Evolutionary conservation across 2,888 invertebrate species (phyloP).

Genomic region (Drosophila mulleri): DNA sequence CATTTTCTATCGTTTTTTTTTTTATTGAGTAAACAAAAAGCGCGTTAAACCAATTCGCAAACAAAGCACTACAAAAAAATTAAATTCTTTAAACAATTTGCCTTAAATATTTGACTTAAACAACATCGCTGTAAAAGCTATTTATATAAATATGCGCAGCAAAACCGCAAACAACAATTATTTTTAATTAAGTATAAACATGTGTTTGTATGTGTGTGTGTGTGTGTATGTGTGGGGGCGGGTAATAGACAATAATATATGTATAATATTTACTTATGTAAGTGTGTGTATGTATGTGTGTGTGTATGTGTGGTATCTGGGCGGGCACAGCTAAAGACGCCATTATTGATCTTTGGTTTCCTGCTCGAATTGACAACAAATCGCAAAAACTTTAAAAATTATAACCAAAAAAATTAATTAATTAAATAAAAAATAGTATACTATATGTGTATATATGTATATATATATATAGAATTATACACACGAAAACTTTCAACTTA

Average conservation of each 20-base stretch:
- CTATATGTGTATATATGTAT: too few species aligned
- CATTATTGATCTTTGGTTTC: conserved; percentile 54
- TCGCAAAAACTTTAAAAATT: conserved; percentile 34
- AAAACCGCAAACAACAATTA: conserved; percentile 77
- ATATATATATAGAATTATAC: conserved; percentile 13
- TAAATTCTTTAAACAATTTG: conserved; percentile 72
- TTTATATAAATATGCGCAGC: conserved; percentile 62
- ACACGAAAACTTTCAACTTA: conserved; percentile 48
- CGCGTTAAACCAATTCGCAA: conserved; percentile 66
- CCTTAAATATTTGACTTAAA: conserved; percentile 62
- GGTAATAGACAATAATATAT: conserved; percentile 49
- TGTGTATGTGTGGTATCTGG: conserved; percentile 13
- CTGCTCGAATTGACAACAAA: conserved; percentile 50
- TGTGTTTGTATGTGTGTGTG: conserved; percentile 19
- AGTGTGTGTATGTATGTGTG: conserved; percentile 4
- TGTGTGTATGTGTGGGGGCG: conserved; percentile 27
- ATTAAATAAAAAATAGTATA: conserved; percentile 8
- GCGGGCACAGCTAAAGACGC: conserved; percentile 24
- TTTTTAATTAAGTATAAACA: conserved; percentile 65
- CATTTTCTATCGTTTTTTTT: conserved; percentile 20
- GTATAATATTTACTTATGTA: conserved; percentile 38
- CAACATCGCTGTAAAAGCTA: conserved; percentile 77
- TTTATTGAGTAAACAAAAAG: conserved; percentile 74
- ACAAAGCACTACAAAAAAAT: conserved; percentile 72
- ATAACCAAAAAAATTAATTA: conserved; percentile 40